phyloP scores from a whole-genome alignment of 2,797 vertebrate genomes.

The Lacerta viridis region DNA sequence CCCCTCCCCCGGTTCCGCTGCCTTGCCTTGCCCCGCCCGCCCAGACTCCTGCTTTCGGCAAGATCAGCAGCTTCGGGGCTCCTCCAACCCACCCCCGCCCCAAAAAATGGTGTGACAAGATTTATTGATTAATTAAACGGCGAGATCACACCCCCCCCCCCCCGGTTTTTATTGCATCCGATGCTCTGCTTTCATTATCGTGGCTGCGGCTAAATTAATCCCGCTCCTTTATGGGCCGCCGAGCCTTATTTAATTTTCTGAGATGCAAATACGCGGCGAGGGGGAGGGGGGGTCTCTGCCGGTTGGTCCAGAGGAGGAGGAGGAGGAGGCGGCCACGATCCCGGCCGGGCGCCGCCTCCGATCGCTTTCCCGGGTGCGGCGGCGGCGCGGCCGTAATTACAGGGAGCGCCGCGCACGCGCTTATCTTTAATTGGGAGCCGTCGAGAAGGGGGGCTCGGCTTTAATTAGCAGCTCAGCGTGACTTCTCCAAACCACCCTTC shows the following conservation, averaged over 20 bases:
- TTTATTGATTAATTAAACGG: constrained; percentile 12
- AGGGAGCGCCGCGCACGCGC: not conserved
- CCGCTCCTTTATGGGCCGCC: not conserved
- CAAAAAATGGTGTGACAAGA: not conserved
- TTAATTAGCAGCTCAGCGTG: not conserved
- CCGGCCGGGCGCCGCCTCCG: no score
- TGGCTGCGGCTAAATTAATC: not conserved
- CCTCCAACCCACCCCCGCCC: not conserved
- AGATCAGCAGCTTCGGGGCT: not conserved
- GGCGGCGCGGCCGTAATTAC: not conserved
- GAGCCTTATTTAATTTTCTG: constrained; percentile 37
- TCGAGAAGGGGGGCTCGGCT: not conserved
- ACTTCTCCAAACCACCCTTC: not conserved
- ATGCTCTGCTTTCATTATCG: constrained; percentile 8
- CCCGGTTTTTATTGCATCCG: accelerated
- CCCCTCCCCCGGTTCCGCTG: no score
- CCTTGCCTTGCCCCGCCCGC: not conserved
- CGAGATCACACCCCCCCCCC: not conserved
- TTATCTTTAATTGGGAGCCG: constrained; percentile 22
- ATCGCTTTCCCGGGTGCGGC: no score
- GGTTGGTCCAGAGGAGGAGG: not conserved
- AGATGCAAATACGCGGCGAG: not conserved
- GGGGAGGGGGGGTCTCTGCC: not conserved
- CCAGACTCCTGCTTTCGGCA: not conserved
- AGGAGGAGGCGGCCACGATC: no score